Conservation (phyloP, 2,113 vertebrate species). For the Mungos mungo region DNA sequence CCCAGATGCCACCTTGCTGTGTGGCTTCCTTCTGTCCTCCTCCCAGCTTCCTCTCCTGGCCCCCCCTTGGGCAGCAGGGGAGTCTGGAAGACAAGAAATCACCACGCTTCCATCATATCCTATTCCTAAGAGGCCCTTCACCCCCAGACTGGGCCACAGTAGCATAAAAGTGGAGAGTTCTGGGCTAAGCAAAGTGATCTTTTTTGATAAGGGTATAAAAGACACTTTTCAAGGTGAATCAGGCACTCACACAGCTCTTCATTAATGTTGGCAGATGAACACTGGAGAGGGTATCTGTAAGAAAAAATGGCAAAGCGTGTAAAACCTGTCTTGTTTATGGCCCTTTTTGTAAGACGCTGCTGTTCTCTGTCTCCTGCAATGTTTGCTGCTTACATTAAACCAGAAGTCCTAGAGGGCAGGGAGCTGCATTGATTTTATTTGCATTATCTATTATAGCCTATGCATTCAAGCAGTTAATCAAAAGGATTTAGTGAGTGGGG, state of each 20-base stretch:
- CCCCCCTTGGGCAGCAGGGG: too few species aligned
- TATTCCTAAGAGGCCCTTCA: neutral
- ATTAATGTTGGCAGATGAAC: neutral
- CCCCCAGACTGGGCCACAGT: neutral
- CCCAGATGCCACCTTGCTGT: neutral
- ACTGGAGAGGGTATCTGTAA: neutral
- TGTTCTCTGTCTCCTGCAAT: neutral
- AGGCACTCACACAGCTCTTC: neutral
- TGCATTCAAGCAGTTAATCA: conserved; percentile 33
- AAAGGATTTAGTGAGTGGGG: conserved; percentile 4
- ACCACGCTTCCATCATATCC: too few species aligned
- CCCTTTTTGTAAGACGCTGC: neutral
- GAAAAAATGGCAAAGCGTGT: neutral
- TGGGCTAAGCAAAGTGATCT: neutral
- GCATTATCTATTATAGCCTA: conserved; percentile 39
- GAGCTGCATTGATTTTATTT: conserved; percentile 8
- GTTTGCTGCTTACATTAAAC: neutral
- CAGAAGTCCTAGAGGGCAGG: conserved; percentile 13
- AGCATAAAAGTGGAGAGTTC: neutral
- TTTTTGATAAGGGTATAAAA: neutral
- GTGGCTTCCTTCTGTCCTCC: neutral
- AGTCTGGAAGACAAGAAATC: neutral
- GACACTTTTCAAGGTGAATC: neutral
- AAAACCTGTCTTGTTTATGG: neutral
- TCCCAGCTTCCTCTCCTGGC: neutral